Evolutionary conservation across 2,797 vertebrate species (phyloP).

Genomic region (Selene dorsalis): DNA sequence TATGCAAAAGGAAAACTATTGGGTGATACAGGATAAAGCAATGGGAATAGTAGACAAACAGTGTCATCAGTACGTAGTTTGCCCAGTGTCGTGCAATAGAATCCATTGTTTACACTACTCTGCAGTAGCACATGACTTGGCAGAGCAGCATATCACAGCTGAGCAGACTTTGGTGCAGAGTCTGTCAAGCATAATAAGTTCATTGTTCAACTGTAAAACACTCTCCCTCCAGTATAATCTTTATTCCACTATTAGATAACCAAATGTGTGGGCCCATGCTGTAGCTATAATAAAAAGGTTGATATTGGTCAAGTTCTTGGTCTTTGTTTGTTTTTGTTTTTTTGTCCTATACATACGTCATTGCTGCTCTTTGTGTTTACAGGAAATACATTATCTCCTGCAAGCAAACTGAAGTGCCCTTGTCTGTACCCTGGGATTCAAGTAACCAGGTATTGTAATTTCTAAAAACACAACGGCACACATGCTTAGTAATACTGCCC

Average conservation of each 20-base stretch:
- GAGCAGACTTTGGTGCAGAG: conserved; percentile 61
- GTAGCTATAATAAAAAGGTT: conserved; percentile 11
- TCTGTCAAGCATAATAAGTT: conserved; percentile 61
- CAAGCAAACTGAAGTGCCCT: conserved; percentile 90
- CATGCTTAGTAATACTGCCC: conserved; percentile 7
- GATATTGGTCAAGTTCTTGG: background rate
- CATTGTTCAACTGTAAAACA: conserved; percentile 68
- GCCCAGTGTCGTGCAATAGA: conserved; percentile 13
- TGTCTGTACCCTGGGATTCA: conserved; percentile 97
- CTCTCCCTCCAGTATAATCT: conserved; percentile 42
- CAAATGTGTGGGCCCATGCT: conserved; percentile 16
- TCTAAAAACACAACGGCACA: conserved; percentile 8
- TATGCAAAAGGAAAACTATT: no score
- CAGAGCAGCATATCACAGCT: conserved; percentile 52
- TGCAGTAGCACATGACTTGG: conserved; percentile 63
- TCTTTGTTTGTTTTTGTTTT: conserved; percentile 2
- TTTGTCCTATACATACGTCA: background rate
- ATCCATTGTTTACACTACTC: conserved; percentile 43
- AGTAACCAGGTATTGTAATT: conserved; percentile 92
- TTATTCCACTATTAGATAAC: conserved; percentile 35
- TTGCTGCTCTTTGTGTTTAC: conserved; percentile 48
- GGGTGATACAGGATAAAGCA: background rate
- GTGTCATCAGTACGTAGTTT: conserved; percentile 14
- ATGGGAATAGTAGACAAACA: background rate
- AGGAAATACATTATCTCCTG: conserved; percentile 96